Base-by-base conservation (phyloP, 2,888 invertebrate genomes). In the Crematogaster levior region DNA sequence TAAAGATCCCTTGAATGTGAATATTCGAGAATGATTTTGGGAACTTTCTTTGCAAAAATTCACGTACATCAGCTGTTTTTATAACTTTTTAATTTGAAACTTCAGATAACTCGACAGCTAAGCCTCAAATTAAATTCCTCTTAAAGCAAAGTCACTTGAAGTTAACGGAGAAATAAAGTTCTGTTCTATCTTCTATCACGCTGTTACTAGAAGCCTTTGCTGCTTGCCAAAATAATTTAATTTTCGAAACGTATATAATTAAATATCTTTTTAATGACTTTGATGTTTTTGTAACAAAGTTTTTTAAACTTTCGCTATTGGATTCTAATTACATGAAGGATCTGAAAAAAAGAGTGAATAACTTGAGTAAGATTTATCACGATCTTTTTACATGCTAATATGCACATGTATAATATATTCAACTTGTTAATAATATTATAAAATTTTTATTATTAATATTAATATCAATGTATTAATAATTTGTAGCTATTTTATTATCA, bases 81-180 rank as follows among this genome's bases (percentile, higher is more conserved):
- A 21, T 21, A 70, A 56, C 70, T 70, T 79, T 68, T 70, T 53
- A 79, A 79, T 79, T 56, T 70, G 56, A 70, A 79, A 79, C 77
- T 79, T 70, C 5, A 56, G 27, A 51, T 56, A 43, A 68, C 77
- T 56, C 12, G 56, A 43, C 12, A 43, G 77, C 40, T 70, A 79
- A 79, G 77, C 77, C 70, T 79, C 70, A 79, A 79, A 79, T 79
- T 79, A 79, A 79, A 79, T 70, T 70, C 30, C 70, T 79, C 30
- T 70, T 79, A 56, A 79, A 77, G 77, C 30, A 68, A 68, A 79
- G 56, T 77, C 77, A 53, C 68, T 70, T 18, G 10, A 68, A 77
- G 53, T 77, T 79, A 79, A 79, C 77, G 70, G 56, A 43, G 77
- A n/a, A 79, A 79, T 70, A 43, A 79, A 79, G 77, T 77, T 77